These are phyloP conservation scores for Poecilus cupreus DNA, from an alignment of 2,888 invertebrate genomes.

Conservation along the genomic window DNA sequence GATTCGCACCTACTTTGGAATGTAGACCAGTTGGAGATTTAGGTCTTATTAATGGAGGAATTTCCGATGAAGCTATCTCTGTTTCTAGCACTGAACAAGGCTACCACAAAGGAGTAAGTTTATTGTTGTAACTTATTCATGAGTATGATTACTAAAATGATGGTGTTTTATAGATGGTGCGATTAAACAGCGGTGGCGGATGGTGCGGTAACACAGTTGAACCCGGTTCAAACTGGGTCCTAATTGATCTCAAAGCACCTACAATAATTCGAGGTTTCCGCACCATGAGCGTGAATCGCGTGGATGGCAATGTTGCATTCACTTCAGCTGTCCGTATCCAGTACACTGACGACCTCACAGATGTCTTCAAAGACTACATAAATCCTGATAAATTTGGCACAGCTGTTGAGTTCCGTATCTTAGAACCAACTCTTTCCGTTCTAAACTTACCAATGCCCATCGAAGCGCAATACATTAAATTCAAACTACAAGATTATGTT, in stretches of 20 bases:
- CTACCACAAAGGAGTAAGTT: slow-evolving; percentile 85
- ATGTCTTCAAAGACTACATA: slow-evolving; percentile 92
- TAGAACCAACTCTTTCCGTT: slow-evolving; percentile 93
- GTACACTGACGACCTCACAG: slow-evolving; percentile 92
- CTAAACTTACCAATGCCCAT: slow-evolving; percentile 92
- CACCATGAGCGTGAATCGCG: slow-evolving; percentile 90
- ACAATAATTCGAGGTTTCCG: slow-evolving; percentile 92
- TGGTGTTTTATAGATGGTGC: slow-evolving; percentile 79
- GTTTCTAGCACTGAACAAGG: slow-evolving; percentile 89
- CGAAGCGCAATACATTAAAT: slow-evolving; percentile 90
- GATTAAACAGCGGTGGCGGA: slow-evolving; percentile 87
- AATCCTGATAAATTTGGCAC: slow-evolving; percentile 96
- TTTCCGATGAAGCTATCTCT: slow-evolving; percentile 91
- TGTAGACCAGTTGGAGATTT: slow-evolving; percentile 93
- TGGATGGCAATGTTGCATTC: slow-evolving; percentile 89
- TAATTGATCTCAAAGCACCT: slow-evolving; percentile 90
- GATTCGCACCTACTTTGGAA: slow-evolving; percentile 89
- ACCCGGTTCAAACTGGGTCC: slow-evolving; percentile 91
- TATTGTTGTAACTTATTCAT: background rate
- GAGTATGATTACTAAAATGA: background rate
- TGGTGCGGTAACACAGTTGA: slow-evolving; percentile 94
- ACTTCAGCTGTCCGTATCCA: slow-evolving; percentile 92
- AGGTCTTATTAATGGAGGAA: slow-evolving; percentile 90
- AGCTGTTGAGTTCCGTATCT: slow-evolving; percentile 92
- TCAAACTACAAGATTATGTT: slow-evolving; percentile 90